Evolutionary conservation across 2,888 invertebrate species (phyloP).

Genomic region (Globia sparganii): DNA sequence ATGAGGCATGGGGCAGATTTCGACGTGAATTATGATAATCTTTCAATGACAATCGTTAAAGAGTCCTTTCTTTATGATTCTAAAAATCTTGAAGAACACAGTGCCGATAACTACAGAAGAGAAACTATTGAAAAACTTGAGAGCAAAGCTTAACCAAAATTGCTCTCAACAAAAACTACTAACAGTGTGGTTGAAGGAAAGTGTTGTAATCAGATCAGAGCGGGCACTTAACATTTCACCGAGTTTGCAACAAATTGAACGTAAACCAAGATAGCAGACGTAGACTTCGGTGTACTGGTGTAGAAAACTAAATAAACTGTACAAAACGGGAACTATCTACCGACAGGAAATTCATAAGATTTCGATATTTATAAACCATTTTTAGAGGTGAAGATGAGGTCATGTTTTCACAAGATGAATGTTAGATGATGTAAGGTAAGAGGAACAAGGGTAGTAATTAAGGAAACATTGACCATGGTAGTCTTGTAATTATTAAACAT

Average conservation of each 20-base stretch:
- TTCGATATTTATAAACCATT: background rate
- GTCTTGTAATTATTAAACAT: conserved; percentile 5
- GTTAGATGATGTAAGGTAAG: background rate
- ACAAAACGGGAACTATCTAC: conserved; percentile 25
- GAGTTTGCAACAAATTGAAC: conserved; percentile 41
- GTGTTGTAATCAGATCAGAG: conserved; percentile 40
- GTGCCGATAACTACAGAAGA: background rate
- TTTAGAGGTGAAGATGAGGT: background rate
- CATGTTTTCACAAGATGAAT: background rate
- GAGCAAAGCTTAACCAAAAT: conserved; percentile 9
- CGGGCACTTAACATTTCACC: conserved; percentile 31
- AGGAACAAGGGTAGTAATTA: background rate
- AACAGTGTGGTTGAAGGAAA: conserved; percentile 28
- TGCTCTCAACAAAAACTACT: conserved; percentile 8
- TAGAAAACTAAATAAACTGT: conserved; percentile 56
- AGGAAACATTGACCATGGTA: background rate
- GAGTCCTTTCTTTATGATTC: no score
- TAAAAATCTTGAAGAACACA: background rate
- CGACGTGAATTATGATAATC: conserved; percentile 46
- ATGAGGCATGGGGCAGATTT: conserved; percentile 36
- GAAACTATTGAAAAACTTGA: conserved; percentile 4
- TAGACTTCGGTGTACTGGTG: conserved; percentile 26
- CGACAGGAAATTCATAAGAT: conserved; percentile 33
- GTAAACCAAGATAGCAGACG: conserved; percentile 41
- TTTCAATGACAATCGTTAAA: conserved; percentile 54